phyloP scores from a whole-genome alignment of 2,888 invertebrate species.

The Schizotus pectinicornis region DNA sequence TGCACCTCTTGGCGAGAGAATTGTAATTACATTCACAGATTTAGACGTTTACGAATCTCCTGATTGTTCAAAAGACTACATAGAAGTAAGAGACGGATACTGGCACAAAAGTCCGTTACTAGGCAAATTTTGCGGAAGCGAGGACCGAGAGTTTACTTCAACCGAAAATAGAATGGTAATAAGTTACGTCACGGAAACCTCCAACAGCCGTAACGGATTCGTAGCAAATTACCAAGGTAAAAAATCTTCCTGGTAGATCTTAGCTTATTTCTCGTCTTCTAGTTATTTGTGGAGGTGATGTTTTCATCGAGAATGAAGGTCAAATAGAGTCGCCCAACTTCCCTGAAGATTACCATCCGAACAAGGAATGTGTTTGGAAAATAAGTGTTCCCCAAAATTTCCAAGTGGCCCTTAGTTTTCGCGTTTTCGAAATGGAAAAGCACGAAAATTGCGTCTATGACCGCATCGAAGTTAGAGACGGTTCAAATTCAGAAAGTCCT shows the following conservation, averaged over 20 bases:
- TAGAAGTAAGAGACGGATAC: constrained; percentile 94
- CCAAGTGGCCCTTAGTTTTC: constrained; percentile 86
- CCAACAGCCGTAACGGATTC: constrained; percentile 76
- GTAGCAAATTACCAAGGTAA: constrained; percentile 77
- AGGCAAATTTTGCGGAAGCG: constrained; percentile 86
- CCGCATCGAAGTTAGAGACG: constrained; percentile 91
- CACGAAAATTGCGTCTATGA: constrained; percentile 98
- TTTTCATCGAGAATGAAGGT: constrained; percentile 76
- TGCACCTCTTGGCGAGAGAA: constrained; percentile 94
- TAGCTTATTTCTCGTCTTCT: no score
- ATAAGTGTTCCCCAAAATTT: constrained; percentile 87
- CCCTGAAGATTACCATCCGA: constrained; percentile 93
- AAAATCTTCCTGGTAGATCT: no score
- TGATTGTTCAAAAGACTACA: constrained; percentile 84
- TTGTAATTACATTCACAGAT: constrained; percentile 87
- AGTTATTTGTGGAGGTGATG: constrained; percentile 94
- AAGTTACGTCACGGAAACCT: constrained; percentile 76
- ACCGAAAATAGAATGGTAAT: constrained; percentile 88
- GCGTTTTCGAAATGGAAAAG: constrained; percentile 97
- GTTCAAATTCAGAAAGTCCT: constrained; percentile 77
- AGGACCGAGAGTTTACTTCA: constrained; percentile 60
- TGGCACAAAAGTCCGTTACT: constrained; percentile 88
- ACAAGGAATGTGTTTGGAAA: constrained; percentile 94
- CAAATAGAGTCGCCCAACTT: constrained; percentile 82
- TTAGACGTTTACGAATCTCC: constrained; percentile 86